Evolutionary conservation across 53 echinoderm and acorn worm genomes (phyloP).

Genomic region (Holothuria scabra): DNA sequence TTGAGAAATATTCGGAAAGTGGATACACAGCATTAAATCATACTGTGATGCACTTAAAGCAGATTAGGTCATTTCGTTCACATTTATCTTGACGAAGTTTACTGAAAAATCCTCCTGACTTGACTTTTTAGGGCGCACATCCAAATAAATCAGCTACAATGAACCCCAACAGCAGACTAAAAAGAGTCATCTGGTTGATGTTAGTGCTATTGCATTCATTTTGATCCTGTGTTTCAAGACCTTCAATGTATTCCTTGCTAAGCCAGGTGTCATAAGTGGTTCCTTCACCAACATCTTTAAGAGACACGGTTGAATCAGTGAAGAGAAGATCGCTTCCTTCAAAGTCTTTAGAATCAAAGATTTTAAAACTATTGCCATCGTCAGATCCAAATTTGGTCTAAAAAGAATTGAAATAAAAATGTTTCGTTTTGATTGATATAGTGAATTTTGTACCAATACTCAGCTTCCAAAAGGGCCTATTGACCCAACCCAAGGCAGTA

Average conservation of each 20-base stretch:
- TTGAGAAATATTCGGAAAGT: too few relatives aligned
- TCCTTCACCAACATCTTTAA: slow-evolving; percentile 41
- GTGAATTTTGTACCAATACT: too few relatives aligned
- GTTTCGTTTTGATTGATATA: too few relatives aligned
- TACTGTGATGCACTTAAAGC: too few relatives aligned
- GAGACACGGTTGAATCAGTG: slow-evolving; percentile 57
- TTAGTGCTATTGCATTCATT: not conserved
- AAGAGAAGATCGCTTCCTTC: slow-evolving; percentile 61
- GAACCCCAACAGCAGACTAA: not conserved
- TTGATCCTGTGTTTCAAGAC: not conserved
- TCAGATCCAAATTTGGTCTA: too few relatives aligned
- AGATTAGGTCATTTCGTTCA: too few relatives aligned
- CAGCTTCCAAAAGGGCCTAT: too few relatives aligned
- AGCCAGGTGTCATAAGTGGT: slow-evolving; percentile 28
- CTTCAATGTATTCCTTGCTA: slow-evolving; percentile 20
- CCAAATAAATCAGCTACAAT: not conserved
- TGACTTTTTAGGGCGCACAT: not conserved
- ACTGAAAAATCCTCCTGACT: too few relatives aligned
- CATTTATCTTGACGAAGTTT: too few relatives aligned
- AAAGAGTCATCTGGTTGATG: not conserved
- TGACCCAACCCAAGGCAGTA: too few relatives aligned
- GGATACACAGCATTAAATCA: too few relatives aligned
- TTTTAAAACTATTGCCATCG: slow-evolving; percentile 51
- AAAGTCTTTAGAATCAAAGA: slow-evolving; percentile 59
- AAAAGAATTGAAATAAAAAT: too few relatives aligned